These are phyloP conservation scores for Brachymystax lenok DNA, from an alignment of 2,797 vertebrate species.

Conservation along the genomic window DNA sequence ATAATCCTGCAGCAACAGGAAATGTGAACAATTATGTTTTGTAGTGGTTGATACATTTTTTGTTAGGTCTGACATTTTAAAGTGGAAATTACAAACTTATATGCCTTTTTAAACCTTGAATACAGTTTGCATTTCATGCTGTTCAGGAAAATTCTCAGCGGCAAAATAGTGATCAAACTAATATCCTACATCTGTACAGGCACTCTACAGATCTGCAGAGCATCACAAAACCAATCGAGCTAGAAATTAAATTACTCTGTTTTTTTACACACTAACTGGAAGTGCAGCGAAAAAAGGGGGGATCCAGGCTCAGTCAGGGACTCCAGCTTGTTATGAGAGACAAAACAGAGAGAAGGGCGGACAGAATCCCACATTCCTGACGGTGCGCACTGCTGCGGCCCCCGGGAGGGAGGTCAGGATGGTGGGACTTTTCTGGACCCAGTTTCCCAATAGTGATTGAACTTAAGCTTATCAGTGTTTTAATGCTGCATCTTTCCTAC, in stretches of 20 bases:
- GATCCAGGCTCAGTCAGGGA: not conserved
- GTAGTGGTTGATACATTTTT: too few relatives aligned
- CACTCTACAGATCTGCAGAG: not conserved
- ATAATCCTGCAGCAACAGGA: too few relatives aligned
- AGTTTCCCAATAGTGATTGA: too few relatives aligned
- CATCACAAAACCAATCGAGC: not conserved
- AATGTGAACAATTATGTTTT: too few relatives aligned
- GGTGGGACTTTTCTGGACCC: not conserved
- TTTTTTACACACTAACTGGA: not conserved
- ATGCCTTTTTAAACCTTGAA: too few relatives aligned
- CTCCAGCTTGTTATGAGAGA: not conserved
- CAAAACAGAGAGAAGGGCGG: not conserved
- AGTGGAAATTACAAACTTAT: too few relatives aligned
- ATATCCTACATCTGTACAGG: not conserved
- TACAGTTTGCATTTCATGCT: too few relatives aligned
- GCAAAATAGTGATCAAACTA: too few relatives aligned
- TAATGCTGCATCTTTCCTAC: too few relatives aligned
- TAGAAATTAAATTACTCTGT: not conserved
- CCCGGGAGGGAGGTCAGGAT: not conserved
- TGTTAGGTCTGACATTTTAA: not conserved
- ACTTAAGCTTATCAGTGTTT: too few relatives aligned
- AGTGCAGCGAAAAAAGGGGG: not conserved
- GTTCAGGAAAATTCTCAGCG: too few relatives aligned
- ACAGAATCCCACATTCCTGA: slow-evolving; percentile 1
- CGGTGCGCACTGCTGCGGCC: not conserved